Evolutionary conservation across 2,113 vertebrate species (phyloP).

Genomic region (Callorhinus ursinus): DNA sequence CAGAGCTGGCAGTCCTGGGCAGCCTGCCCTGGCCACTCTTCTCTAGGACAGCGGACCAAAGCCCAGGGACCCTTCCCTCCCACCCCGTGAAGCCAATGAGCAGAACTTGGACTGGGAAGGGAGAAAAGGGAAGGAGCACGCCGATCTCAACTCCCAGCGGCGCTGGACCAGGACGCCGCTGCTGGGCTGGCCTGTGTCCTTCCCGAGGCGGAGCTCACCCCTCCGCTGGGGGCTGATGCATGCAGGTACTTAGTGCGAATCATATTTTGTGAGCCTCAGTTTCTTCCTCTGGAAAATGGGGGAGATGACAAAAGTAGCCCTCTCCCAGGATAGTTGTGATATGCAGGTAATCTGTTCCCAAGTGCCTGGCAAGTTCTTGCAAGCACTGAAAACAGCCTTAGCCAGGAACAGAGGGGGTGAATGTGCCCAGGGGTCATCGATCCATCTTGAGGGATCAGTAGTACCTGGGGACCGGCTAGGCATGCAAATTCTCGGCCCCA

Average conservation of each 20-base stretch:
- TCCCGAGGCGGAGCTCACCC: not conserved
- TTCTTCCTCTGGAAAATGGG: not conserved
- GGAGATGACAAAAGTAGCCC: not conserved
- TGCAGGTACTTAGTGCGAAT: too few relatives aligned
- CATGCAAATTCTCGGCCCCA: not conserved
- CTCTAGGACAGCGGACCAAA: not conserved
- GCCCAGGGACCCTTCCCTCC: not conserved
- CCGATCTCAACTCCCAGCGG: not conserved
- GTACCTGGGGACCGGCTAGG: not conserved
- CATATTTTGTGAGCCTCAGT: not conserved
- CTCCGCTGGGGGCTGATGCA: rapidly evolving
- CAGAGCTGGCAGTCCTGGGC: not conserved
- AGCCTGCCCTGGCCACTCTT: not conserved
- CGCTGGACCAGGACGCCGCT: not conserved
- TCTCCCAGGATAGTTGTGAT: rapidly evolving
- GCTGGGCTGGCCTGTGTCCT: not conserved
- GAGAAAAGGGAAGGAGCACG: not conserved
- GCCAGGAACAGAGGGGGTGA: not conserved
- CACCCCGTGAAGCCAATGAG: not conserved
- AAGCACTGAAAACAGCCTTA: not conserved
- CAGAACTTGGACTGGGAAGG: not conserved
- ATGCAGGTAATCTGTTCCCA: not conserved
- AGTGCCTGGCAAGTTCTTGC: not conserved
- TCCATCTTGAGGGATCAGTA: not conserved
- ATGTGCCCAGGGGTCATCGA: rapidly evolving